Evolutionary conservation across 30 jellyfish, hydroid and myxozoan species (phyloP).

Genomic region (Nemopilema nomurai): DNA sequence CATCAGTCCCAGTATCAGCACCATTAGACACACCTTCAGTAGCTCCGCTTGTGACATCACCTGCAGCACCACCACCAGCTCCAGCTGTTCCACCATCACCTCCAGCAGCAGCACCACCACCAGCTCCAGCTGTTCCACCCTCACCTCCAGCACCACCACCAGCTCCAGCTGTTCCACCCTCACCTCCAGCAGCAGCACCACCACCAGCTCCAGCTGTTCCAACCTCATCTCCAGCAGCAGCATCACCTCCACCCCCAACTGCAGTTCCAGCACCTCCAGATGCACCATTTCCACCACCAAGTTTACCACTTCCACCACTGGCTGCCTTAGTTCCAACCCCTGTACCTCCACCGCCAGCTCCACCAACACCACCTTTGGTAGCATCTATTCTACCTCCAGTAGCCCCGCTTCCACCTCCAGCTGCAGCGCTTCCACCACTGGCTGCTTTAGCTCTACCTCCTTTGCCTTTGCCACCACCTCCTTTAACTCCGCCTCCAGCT

Average conservation of each 20-base stretch:
- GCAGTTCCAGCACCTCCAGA: slow-evolving; percentile 23
- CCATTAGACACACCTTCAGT: slow-evolving; percentile 45
- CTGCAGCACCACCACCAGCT: slow-evolving; percentile 45
- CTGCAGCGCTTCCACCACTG: slow-evolving; percentile 38
- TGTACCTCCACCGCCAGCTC: slow-evolving; percentile 6
- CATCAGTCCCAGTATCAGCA: too few relatives aligned
- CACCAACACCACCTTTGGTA: slow-evolving; percentile 11
- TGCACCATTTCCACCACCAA: too few relatives aligned
- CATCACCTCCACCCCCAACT: slow-evolving; percentile 40
- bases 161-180: slow-evolving; percentile 54
- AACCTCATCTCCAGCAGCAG: too few relatives aligned
- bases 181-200: too few relatives aligned
- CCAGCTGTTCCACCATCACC: too few relatives aligned
- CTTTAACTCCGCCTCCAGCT: background rate
- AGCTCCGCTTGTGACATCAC: slow-evolving; percentile 7
- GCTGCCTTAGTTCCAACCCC: slow-evolving; percentile 9
- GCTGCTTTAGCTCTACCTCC: slow-evolving; percentile 40
- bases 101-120: slow-evolving; percentile 29
- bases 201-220: slow-evolving; percentile 53
- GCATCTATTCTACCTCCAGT: slow-evolving; percentile 1
- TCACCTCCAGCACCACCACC: slow-evolving; percentile 41
- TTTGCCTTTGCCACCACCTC: slow-evolving; percentile 3
- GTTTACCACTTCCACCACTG: background rate
- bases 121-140: too few relatives aligned
- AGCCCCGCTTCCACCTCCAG: slow-evolving; percentile 25